These are phyloP conservation scores for Beroe forskalii DNA, from an alignment of 37 sponge, comb jelly and placozoan species.

Conservation along the genomic window DNA sequence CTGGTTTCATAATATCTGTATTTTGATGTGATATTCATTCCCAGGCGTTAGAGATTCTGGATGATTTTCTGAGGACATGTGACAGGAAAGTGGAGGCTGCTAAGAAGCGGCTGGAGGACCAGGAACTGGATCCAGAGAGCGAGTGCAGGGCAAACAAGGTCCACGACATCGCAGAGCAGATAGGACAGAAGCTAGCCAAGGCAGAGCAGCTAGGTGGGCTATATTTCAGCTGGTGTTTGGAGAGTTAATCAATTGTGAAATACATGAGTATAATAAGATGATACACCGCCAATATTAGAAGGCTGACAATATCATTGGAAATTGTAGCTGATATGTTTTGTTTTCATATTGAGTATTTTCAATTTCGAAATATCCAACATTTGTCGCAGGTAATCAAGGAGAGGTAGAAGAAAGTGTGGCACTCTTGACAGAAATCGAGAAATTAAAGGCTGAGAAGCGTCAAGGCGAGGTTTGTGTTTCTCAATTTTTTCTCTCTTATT, in stretches of 20 bases:
- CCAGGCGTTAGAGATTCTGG: conserved; percentile 67
- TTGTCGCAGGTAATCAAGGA: conserved; percentile 77
- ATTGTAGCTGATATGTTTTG: too few relatives aligned
- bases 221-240: too few relatives aligned
- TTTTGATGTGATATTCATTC: neutral
- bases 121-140: conserved; percentile 80
- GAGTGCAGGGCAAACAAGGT: conserved; percentile 75
- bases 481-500: too few relatives aligned
- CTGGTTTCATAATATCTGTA: conserved; percentile 27
- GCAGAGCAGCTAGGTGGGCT: conserved; percentile 88
- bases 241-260: too few relatives aligned
- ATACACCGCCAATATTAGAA: too few relatives aligned
- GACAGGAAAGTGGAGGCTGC: conserved; percentile 85
- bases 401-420: conserved; percentile 91
- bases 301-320: too few relatives aligned
- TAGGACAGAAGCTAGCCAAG: conserved; percentile 94
- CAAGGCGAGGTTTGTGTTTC: conserved; percentile 70
- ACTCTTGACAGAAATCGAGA: conserved; percentile 85
- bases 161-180: conserved; percentile 77
- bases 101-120: conserved; percentile 82
- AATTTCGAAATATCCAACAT: too few relatives aligned
- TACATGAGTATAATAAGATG: too few relatives aligned
- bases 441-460: conserved; percentile 83
- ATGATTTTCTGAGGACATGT: conserved; percentile 79
- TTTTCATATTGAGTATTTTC: too few relatives aligned